These are phyloP conservation scores for Arnoldichthys spilopterus DNA, from an alignment of 2,797 vertebrate genomes.

Conservation along the genomic window DNA sequence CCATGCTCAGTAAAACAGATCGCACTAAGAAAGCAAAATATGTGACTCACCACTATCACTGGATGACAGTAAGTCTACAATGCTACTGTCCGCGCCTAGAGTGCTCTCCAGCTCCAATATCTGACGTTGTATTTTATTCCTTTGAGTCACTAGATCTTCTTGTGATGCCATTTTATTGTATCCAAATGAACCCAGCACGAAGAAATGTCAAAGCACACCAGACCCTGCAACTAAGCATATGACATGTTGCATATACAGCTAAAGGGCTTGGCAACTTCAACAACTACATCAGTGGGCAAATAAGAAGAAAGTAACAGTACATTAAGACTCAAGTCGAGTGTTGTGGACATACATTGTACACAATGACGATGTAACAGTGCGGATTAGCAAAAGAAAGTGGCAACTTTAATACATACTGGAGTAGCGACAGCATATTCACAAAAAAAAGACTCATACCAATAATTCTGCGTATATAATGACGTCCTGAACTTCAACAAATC, in stretches of 20 bases:
- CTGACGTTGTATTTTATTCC: slow-evolving; percentile 56
- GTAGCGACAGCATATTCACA: too few relatives aligned
- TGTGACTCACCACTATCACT: slow-evolving; percentile 45
- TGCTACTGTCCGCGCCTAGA: slow-evolving; percentile 35
- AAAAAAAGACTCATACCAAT: too few relatives aligned
- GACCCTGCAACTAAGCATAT: background rate
- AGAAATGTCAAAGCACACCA: background rate
- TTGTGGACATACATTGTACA: too few relatives aligned
- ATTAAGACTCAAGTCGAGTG: too few relatives aligned
- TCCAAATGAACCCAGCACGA: background rate
- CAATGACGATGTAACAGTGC: too few relatives aligned
- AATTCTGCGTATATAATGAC: too few relatives aligned
- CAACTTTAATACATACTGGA: too few relatives aligned
- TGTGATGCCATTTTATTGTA: slow-evolving; percentile 49
- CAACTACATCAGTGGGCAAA: background rate
- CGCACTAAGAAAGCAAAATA: background rate
- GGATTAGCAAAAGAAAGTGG: too few relatives aligned
- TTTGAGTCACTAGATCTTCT: slow-evolving; percentile 48
- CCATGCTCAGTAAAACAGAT: background rate
- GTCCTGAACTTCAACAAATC: too few relatives aligned
- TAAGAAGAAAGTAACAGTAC: background rate
- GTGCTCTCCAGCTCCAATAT: slow-evolving; percentile 57
- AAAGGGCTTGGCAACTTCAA: background rate
- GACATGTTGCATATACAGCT: background rate
- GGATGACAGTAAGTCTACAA: slow-evolving; percentile 47